Evolutionary conservation across 2,797 vertebrate species (phyloP).

Genomic region (Sciurus carolinensis): DNA sequence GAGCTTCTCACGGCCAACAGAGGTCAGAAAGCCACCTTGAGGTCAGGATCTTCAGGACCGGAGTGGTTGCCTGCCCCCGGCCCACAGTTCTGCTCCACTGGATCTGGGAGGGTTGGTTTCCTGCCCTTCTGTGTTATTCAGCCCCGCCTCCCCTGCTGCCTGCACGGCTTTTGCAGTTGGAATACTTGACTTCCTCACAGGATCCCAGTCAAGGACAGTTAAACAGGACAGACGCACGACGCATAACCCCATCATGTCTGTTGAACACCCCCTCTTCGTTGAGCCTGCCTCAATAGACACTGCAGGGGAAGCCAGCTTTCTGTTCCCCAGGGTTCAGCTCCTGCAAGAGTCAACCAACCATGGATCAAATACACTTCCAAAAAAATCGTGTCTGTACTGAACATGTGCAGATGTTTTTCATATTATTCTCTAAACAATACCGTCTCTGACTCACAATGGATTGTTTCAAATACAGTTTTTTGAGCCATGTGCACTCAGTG

Average conservation of each 20-base stretch:
- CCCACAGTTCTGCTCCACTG: not conserved
- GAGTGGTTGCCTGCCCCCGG: not conserved
- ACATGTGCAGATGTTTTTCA: not conserved
- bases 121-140: not conserved
- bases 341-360: not conserved
- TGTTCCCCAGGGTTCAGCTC: not conserved
- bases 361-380: not conserved
- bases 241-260: not conserved
- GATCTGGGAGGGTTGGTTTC: no score
- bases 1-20: not conserved
- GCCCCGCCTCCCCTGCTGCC: not conserved
- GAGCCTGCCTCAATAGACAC: not conserved
- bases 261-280: not conserved
- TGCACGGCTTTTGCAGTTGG: not conserved
- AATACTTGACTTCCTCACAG: not conserved
- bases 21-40: not conserved
- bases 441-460: not conserved
- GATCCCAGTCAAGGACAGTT: not conserved
- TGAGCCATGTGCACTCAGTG: not conserved
- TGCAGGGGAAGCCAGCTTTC: not conserved
- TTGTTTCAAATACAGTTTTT: not conserved
- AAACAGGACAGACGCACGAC: not conserved
- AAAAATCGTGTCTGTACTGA: not conserved
- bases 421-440: not conserved
- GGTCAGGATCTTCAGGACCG: not conserved